Conservation (phyloP, 2,797 vertebrate species). For the Microctenopoma stevenorrisi region DNA sequence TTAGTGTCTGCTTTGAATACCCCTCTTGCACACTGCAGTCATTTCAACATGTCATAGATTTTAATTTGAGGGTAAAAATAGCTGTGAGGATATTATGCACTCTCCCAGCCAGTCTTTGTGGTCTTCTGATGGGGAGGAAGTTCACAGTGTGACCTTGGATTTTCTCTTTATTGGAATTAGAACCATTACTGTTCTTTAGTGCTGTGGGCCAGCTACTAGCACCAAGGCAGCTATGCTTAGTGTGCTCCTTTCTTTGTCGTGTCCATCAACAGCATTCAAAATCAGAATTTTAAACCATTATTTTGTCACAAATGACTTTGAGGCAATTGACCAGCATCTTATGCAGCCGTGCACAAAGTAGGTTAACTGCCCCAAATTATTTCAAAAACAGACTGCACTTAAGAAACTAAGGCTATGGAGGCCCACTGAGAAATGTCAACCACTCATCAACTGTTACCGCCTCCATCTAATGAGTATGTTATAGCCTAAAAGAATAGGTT, state of each 20-base stretch:
- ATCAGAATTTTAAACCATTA: slow-evolving; percentile 70
- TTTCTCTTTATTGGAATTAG: slow-evolving; percentile 85
- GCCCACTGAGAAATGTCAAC: slow-evolving; percentile 40
- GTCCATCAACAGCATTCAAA: slow-evolving; percentile 69
- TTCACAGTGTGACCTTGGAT: slow-evolving; percentile 87
- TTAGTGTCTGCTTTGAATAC: slow-evolving; percentile 99
- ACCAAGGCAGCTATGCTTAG: slow-evolving; percentile 48
- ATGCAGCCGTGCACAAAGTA: slow-evolving; percentile 34
- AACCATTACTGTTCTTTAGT: slow-evolving; percentile 81
- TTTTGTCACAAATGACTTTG: slow-evolving; percentile 67
- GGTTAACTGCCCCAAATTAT: slow-evolving; percentile 59
- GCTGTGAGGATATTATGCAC: slow-evolving; percentile 94
- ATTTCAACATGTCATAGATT: slow-evolving; percentile 99
- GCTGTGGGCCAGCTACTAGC: slow-evolving; percentile 66
- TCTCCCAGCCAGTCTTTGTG: slow-evolving; percentile 87
- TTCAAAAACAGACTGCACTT: slow-evolving; percentile 55
- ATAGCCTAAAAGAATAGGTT: neutral
- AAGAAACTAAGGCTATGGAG: slow-evolving; percentile 19
- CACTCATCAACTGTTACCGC: slow-evolving; percentile 23
- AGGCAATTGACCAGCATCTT: slow-evolving; percentile 63
- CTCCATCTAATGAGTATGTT: slow-evolving; percentile 17
- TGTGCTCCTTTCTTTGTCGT: slow-evolving; percentile 62
- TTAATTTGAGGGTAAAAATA: slow-evolving; percentile 99
- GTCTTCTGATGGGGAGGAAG: slow-evolving; percentile 88
- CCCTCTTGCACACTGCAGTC: slow-evolving; percentile 99